Evolutionary conservation across 2,888 invertebrate genomes (phyloP).

Genomic region (Notodonta dromedarius): DNA sequence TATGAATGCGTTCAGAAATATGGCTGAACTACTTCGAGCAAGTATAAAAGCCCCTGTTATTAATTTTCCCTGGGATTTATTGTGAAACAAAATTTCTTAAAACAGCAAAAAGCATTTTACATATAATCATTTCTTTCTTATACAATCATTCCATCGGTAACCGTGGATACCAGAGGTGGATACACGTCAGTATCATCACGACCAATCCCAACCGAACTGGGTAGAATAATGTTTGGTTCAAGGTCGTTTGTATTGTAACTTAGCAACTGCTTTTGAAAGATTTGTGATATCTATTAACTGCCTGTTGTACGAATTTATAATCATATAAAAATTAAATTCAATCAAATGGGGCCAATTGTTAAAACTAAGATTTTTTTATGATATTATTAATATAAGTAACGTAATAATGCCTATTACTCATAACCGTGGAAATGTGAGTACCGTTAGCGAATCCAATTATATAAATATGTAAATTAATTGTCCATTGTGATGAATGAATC

Average conservation of each 20-base stretch:
- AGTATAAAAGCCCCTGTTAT: no score
- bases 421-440: conserved; percentile 79
- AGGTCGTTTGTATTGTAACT: conserved; percentile 42
- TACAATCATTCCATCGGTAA: no score
- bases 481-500: not conserved
- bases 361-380: conserved; percentile 41
- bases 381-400: conserved; percentile 39
- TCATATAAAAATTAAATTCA: conserved; percentile 46
- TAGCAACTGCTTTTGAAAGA: conserved; percentile 56
- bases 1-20: conserved; percentile 17
- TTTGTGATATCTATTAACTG: conserved; percentile 51
- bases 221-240: no score
- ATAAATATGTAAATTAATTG: conserved; percentile 29
- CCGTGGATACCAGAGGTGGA: no score
- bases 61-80: no score
- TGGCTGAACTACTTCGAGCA: not conserved
- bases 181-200: no score
- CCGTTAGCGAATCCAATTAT: conserved; percentile 13
- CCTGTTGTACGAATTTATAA: conserved; percentile 75
- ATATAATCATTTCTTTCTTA: no score
- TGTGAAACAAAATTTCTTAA: no score
- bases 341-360: conserved; percentile 65
- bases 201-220: no score
- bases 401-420: conserved; percentile 75
- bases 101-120: no score